A percentile compares a stretch with the other conserved stretches of the same genome.
Conservation (phyloP, 2,113 vertebrate species). For the Brachionichthys hirsutus region DNA sequence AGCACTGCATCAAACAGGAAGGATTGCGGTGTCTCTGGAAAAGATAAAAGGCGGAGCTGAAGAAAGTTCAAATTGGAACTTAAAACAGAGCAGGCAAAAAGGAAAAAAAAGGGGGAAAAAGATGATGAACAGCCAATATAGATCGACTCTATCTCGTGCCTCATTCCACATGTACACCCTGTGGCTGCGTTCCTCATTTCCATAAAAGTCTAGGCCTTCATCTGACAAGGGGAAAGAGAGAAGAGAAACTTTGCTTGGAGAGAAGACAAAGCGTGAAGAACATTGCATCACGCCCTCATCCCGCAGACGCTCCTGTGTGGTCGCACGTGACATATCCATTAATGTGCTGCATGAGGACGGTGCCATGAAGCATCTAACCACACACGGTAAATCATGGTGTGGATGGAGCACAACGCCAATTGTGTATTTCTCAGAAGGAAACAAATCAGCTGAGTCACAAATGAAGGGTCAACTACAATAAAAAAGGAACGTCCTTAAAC, state of each 20-base stretch:
- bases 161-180: constrained; percentile 74
- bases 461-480: constrained; percentile 38
- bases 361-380: constrained; percentile 21
- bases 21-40: constrained; percentile 65
- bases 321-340: constrained; percentile 59
- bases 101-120: constrained; percentile 35
- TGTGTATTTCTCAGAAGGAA: constrained; percentile 21
- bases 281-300: constrained; percentile 64
- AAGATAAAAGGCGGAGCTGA: constrained; percentile 70
- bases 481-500: constrained; percentile 24
- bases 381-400: constrained; percentile 6
- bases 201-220: constrained; percentile 76
- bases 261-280: constrained; percentile 60
- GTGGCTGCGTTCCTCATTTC: constrained; percentile 75
- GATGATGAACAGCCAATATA: constrained; percentile 75
- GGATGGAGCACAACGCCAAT: constrained; percentile 30
- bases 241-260: constrained; percentile 53
- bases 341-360: constrained; percentile 15
- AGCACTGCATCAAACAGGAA: constrained; percentile 62
- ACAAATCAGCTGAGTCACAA: constrained; percentile 33
- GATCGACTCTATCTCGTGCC: constrained; percentile 71
- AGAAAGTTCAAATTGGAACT: constrained; percentile 74
- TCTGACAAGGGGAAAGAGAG: constrained; percentile 65
- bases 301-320: constrained; percentile 44
- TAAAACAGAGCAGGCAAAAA: constrained; percentile 61